Evolutionary conservation across 2,888 invertebrate species (phyloP), one percentile per base, ranked within the genome.

Genomic region (Nesidiocoris tenuis): DNA sequence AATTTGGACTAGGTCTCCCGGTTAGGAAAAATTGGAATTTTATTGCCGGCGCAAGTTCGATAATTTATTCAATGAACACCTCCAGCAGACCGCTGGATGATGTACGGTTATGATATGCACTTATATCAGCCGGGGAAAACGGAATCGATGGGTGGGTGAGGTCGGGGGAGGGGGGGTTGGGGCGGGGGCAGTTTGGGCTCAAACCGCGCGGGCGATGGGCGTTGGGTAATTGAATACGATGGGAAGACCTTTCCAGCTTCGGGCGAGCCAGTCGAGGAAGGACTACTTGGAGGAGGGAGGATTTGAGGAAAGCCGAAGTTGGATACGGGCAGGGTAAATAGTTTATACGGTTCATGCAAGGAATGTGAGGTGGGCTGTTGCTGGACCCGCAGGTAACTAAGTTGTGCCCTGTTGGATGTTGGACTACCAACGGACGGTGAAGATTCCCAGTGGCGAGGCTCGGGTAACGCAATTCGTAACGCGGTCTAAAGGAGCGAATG

Each of bases 401-500:
- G 39, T 39, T 39, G 39, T 3, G 39, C 39, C 39, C 39, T 12
- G 39, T 39, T 39, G 3, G 39, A n/a, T n/a, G n/a, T n/a, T n/a
- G n/a, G n/a, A n/a, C 39, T 12, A 7, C 39, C 39, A 39, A 39
- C 39, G 39, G 39, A 39, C 39, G 39, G 39, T 12, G 5, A 39
- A 12, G 39, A 39, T 39, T 12, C 39, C 39, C 39, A 7, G 39
- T 39, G 39, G 39, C 12, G 12, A 39, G n/a, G 5, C 39, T 39
- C 61, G 21, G 39, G 72, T 72, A 72, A 61, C 72, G 72, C 39
- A 61, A 61, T 72, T 72, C 61, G 72, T 61, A 61, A 72, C 56
- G 72, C 72, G 72, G 72, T 70, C n/a, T n/a, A n/a, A n/a, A n/a
- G n/a, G n/a, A n/a, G n/a, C n/a, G n/a, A n/a, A n/a, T n/a, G n/a